Base-by-base conservation (phyloP, 2,888 invertebrate species). In the Caenorhabditis afra region DNA sequence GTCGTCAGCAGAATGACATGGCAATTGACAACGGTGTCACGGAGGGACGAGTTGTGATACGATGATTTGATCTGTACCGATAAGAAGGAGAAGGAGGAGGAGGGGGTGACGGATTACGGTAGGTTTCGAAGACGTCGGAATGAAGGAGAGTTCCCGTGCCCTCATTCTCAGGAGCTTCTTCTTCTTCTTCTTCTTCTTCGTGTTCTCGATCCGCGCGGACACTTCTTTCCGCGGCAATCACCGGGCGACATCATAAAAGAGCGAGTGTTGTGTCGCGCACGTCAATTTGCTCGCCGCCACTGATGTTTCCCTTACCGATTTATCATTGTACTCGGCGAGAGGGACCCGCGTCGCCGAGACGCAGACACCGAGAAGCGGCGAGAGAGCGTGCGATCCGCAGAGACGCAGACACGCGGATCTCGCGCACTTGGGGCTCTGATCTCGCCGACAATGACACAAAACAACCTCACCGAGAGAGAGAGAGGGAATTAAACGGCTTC, bases 231-330 rank as follows among this genome's bases (percentile, higher is more conserved):
- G 29, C 29, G 41, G 41, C 55, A 55, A 55, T 35, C 53, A 29
- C 45, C 18, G 41, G 18, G 67, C 50, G 52, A 70, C 70, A 70
- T 70, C 70, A 70, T 70, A 62, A 70, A 70, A 70, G 23, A 23
- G 11, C 37, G 20, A 50, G 39, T 39, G 20, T 68, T 59, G 50
- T 49, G 29, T 44, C 41, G 49, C 41, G 35, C 44, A 10, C 29
- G 70, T 70, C 70, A 70, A 70, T 70, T 70, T 70, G 70, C 70
- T 70, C 71, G 70, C 45, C 23, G 57, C 52, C 71, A 71, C 55
- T 62, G 53, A 47, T 65, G 70, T 65, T 77, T 78, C 78, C 71
- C 78, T 71, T 67, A 78, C 78, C 71, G 71, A 78, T 78, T 71
- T 78, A 78, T 78, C 78, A 78, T 66, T 78, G 78, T 78, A 11